phyloP scores from a whole-genome alignment of 2,797 vertebrate species.

The Tachyglossus aculeatus region DNA sequence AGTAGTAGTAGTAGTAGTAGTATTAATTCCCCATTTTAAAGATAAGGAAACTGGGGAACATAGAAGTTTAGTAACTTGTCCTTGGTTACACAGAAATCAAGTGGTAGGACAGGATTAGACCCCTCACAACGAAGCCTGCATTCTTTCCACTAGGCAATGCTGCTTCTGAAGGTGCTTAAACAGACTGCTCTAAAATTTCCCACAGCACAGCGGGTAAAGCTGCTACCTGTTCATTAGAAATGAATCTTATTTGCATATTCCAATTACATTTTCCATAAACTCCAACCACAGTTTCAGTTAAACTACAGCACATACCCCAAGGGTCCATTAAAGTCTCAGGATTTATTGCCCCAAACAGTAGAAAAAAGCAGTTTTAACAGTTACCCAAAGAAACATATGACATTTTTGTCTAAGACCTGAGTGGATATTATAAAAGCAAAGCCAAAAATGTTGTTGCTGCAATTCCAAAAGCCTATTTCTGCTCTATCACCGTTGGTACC shows the following conservation, averaged over 20 bases:
- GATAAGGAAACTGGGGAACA: no score
- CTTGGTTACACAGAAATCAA: no score
- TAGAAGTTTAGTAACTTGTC: no score
- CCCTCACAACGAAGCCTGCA: no score
- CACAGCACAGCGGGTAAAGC: no score
- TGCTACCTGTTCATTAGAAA: not conserved
- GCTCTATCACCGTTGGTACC: not conserved
- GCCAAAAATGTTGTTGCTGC: accelerated
- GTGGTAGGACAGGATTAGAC: no score
- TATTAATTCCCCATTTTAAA: no score
- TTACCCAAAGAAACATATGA: conserved; percentile 17
- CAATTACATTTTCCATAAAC: not conserved
- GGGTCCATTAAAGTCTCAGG: not conserved
- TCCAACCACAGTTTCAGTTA: not conserved
- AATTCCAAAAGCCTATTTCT: not conserved
- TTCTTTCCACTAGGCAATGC: no score
- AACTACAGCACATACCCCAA: not conserved
- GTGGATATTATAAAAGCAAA: not conserved
- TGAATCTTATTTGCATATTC: accelerated
- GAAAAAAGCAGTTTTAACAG: conserved; percentile 17
- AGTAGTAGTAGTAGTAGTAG: no score
- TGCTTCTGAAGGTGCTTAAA: no score
- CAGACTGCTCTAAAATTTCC: no score
- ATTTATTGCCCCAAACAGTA: not conserved
- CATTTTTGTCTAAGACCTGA: not conserved